These are phyloP conservation scores for Ectropis crepuscularia DNA, from an alignment of 2,888 invertebrate genomes.

Conservation along the genomic window DNA sequence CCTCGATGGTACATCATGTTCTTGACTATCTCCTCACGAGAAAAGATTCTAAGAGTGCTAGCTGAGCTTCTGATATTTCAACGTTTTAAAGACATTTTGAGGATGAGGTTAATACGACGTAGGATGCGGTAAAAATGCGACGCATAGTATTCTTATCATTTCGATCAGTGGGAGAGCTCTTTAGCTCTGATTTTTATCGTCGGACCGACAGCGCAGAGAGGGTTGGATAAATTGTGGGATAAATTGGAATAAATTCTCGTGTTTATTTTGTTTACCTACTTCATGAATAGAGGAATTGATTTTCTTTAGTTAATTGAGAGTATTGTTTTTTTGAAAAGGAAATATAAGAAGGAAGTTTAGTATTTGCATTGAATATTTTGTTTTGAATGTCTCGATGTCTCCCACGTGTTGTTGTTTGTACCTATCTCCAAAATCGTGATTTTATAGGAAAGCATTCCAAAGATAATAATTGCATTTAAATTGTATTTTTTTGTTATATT, in stretches of 20 bases:
- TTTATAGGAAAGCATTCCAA: too few species aligned
- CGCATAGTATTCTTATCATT: constrained; percentile 28
- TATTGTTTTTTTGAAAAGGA: neutral
- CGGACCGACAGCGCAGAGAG: constrained; percentile 13
- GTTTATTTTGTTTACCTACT: constrained; percentile 21
- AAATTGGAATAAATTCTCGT: constrained; percentile 19
- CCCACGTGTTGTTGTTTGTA: too few species aligned
- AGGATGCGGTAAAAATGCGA: constrained; percentile 13
- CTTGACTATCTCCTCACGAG: too few species aligned
- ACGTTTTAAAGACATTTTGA: neutral
- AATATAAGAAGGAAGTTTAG: neutral
- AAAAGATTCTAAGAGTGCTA: too few species aligned
- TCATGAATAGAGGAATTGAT: constrained; percentile 9
- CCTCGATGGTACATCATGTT: too few species aligned
- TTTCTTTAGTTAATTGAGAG: neutral
- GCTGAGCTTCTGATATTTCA: too few species aligned
- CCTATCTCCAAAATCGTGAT: too few species aligned
- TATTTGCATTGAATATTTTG: neutral
- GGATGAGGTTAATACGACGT: neutral
- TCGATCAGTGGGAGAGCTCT: constrained; percentile 26
- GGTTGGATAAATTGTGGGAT: constrained; percentile 21
- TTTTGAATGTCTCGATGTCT: neutral
- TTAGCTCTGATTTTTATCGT: constrained; percentile 29
- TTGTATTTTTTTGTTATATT: too few species aligned
- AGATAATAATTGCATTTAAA: too few species aligned